phyloP scores from a whole-genome alignment of 2,888 invertebrate genomes.

The Myathropa florea region DNA sequence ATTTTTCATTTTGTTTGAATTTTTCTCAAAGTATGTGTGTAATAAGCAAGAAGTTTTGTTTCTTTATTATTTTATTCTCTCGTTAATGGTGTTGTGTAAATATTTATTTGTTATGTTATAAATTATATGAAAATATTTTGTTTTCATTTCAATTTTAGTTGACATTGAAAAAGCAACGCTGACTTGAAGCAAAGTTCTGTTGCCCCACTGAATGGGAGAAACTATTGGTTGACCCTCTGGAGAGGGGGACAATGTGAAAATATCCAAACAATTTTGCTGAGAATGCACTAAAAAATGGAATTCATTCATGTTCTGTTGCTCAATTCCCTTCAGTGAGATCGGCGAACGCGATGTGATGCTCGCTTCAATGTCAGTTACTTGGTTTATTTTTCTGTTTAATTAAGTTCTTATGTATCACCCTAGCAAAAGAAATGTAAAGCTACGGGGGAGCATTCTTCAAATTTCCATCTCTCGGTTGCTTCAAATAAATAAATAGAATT shows the following conservation, averaged over 20 bases:
- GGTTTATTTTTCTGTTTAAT: conserved; percentile 1
- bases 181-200: not conserved
- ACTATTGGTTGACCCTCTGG: not conserved
- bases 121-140: conserved; percentile 64
- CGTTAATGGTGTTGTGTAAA: conserved; percentile 66
- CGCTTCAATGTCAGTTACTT: conserved; percentile 35
- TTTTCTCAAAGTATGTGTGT: conserved; percentile 56
- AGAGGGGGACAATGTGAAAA: not conserved
- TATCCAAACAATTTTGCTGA: not conserved
- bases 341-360: not conserved
- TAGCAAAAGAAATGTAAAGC: conserved; percentile 55
- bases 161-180: conserved; percentile 53
- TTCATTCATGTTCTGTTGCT: not conserved
- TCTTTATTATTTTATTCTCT: conserved; percentile 39
- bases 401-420: conserved; percentile 49
- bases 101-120: conserved; percentile 66
- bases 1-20: conserved; percentile 60
- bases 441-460: conserved; percentile 56
- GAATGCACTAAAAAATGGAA: not conserved
- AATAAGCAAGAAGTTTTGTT: conserved; percentile 57
- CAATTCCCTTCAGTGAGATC: conserved; percentile 49
- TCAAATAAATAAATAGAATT: conserved; percentile 64
- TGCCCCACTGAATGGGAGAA: conserved; percentile 41
- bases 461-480: conserved; percentile 15
- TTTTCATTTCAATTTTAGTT: conserved; percentile 44